These are phyloP conservation scores for Phragmatobia fuliginosa DNA, from an alignment of 2,888 invertebrate species.

Conservation along the genomic window DNA sequence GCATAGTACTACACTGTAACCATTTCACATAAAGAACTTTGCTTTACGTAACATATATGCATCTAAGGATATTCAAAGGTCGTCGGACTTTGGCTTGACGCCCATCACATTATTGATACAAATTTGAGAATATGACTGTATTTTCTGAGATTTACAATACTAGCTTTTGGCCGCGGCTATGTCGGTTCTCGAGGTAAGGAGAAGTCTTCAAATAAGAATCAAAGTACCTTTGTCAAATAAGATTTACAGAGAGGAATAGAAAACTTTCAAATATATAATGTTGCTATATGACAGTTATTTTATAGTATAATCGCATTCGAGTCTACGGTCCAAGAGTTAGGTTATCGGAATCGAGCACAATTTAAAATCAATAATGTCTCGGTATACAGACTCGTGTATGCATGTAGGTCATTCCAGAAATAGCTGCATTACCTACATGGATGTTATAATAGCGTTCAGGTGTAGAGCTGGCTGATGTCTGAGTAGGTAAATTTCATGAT, in stretches of 20 bases:
- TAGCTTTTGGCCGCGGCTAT: too few species aligned
- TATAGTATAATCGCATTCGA: constrained; percentile 10
- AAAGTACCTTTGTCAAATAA: too few species aligned
- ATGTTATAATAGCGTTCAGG: constrained; percentile 10
- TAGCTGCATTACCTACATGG: constrained; percentile 43
- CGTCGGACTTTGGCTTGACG: constrained; percentile 37
- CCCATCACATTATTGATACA: constrained; percentile 28
- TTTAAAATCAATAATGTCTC: constrained; percentile 49
- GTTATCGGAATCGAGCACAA: constrained; percentile 38
- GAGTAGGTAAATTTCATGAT: constrained; percentile 9
- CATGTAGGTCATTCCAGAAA: constrained; percentile 49
- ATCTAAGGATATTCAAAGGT: constrained; percentile 36
- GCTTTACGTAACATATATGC: constrained; percentile 41
- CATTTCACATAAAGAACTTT: constrained; percentile 49
- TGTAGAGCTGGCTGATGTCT: constrained; percentile 5
- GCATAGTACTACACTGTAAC: constrained; percentile 34
- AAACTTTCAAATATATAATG: too few species aligned
- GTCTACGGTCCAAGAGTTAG: constrained; percentile 14
- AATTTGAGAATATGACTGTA: constrained; percentile 23
- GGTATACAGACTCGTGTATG: constrained; percentile 27
- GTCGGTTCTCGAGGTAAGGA: too few species aligned
- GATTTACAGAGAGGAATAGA: too few species aligned
- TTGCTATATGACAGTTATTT: background rate
- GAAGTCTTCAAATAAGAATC: too few species aligned
- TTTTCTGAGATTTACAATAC: background rate